Evolutionary conservation across 2,888 invertebrate species (phyloP), one percentile per base, ranked within the genome.

Genomic region (Leptinotarsa juncta): DNA sequence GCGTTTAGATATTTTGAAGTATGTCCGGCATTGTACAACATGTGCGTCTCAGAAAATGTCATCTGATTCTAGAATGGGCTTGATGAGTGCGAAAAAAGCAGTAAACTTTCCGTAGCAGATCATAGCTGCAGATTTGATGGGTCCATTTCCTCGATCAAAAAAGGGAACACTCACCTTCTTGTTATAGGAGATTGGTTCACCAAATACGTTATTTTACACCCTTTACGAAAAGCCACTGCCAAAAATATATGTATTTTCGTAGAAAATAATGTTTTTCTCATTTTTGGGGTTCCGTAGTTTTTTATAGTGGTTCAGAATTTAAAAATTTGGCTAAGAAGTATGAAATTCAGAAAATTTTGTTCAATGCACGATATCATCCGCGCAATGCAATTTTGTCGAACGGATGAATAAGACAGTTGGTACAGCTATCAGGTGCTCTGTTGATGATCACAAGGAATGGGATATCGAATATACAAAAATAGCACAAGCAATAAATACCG

Each of bases 381-480:
- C 86, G 0, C 86, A 86, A 77, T 75, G 77, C 1, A 86, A 86
- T 71, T 83, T 84, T 3, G 83, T 84, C 0, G 86, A 86, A 70
- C 55, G 84, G 0, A 79, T 82, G 0, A 85, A 86, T 75, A 72
- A 81, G 67, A 82, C 82, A 0, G 78, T 86, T 1, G 78, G 82
- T 4, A 82, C 82, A 7, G 81, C 81, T n/a, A 82, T 85, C 7
- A 57, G 74, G 16, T 72, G 67, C 2, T 78, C 74, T 67, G 75
- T 76, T 60, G 71, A 75, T 53, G 74, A 75, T 15, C 78, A 79
- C 51, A 67, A 70, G 65, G 67, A 50, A 32, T 79, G 79, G 32
- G 53, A 67, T 51, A 4, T 67, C 4, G 50, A 67, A 67, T 67
- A 77, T 26, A 50, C 67, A 65, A 57, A 75, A 42, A 70, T 78